Evolutionary conservation across 2,797 vertebrate genomes (phyloP), one percentile per base, ranked within the genome.

Genomic region (Trematomus bernacchii): DNA sequence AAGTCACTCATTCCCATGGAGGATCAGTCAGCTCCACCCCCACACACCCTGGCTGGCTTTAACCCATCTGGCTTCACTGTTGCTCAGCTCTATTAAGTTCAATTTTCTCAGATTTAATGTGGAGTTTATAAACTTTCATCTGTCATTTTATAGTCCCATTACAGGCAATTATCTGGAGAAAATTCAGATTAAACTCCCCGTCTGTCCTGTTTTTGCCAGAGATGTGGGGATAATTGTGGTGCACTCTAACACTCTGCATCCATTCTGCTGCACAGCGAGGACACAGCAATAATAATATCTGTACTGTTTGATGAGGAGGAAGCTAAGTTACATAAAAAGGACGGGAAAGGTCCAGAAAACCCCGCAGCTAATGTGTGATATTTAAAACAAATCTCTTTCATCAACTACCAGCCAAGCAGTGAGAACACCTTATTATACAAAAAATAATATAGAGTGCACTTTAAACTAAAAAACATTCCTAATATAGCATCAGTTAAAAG

Each of bases 1-100:
- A 79, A 89, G 85, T 87, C 91, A 87, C 86, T 89, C 90, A 76
- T 72, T 83, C 74, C 86, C 85, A 88, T 43, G 21, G 58, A 78
- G 82, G 82, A 74, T 86, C 73, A 80, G 80, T 53, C 91, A 87
- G 87, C 90, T 76, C 52, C 67, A 70, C 42, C 59, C 87, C 50
- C 85, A 87, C n/a, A 89, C 89, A 83, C 91, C 88, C 81, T 79
- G 81, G 30, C 42, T 3, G 42, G 2, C n/a, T 71, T 80, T 21
- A 63, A 67, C 80, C 70, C 73, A 81, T 77, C 73, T 73, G 80
- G 40, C 63, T 71, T 19, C 1, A 59, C 66, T 15, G 21, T 1
- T 3, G 10, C 13, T 66, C 76, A 42, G 48, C 43, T 15, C 1
- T 2, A 42, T 4, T 67, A 19, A n/a, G 30, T 64, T 50, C 19